Base-by-base conservation (phyloP, 92 coral and sea anemone species). In the Heteractis magnifica region DNA sequence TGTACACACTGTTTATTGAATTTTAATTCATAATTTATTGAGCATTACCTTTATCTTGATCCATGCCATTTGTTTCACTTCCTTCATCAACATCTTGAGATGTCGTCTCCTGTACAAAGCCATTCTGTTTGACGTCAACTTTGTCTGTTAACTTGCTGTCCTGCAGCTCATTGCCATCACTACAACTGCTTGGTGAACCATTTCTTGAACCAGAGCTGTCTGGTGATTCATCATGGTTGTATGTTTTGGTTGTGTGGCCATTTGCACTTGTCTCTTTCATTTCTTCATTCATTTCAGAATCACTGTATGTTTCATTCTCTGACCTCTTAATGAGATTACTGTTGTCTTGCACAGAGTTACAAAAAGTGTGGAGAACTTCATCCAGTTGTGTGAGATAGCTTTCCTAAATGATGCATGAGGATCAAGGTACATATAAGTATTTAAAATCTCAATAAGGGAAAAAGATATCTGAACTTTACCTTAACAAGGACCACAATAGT, bases 251-350 rank as follows among this genome's bases (percentile, higher is more conserved):
- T 15, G 52, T 13, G 13, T 75, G 78, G 11, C 52, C 56, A 49
- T 49, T 50, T 53, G 8, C 18, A 8, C 10, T 13, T 18, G 53
- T 18, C 49, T 50, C 70, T 62, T 62, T 62, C 70, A 62, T 62
- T 75, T 75, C 58, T 8, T 75, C 78, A 44, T 41, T 49, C 78
- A 75, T 75, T 75, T 75, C 59, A 50, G 21, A 75, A 12, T 75
- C 21, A 75, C 18, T 49, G 49, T 26, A 0, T 13, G 7, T 14
- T 44, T 50, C 51, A 49, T 19, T 75, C 23, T 52, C 19, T 48
- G 55, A 8, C 10, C 49, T 15, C 49, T 49, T 55, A 75, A 8
- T 75, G 18, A 16, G 21, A 16, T 26, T 34, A 6, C 76, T 41
- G 20, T 49, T 49, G 52, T 14, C 6, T 8, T 34, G 49, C 50